A percentile compares a stretch with the other conserved stretches of the same genome.
Conservation (phyloP, 2,888 invertebrate genomes). For the Teleogryllus oceanicus region DNA sequence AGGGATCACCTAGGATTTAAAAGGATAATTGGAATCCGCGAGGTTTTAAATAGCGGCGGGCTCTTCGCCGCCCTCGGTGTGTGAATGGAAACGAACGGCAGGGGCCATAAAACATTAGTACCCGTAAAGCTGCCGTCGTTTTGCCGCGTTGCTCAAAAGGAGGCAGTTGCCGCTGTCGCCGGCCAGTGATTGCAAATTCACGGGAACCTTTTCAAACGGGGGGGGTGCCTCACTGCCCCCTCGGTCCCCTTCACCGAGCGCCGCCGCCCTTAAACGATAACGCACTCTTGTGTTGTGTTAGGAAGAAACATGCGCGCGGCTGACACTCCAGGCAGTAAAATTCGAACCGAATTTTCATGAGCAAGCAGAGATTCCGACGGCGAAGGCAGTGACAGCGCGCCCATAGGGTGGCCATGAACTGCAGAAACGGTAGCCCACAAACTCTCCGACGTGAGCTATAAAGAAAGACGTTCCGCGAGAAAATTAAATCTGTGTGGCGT, state of each 20-base stretch:
- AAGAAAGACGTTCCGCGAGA: background rate
- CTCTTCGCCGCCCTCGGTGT: background rate
- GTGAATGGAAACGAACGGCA: background rate
- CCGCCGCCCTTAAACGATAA: too few species aligned
- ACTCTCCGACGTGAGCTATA: background rate
- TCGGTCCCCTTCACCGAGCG: too few species aligned
- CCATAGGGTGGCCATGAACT: background rate
- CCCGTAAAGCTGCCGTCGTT: background rate
- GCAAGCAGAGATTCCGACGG: background rate
- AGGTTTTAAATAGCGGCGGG: background rate
- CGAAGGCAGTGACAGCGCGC: background rate
- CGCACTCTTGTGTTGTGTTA: background rate
- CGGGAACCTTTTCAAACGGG: too few species aligned
- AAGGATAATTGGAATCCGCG: background rate
- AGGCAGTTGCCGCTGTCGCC: too few species aligned
- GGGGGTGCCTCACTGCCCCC: too few species aligned
- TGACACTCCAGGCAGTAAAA: background rate
- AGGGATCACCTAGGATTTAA: conserved; percentile 5
- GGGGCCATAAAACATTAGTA: background rate
- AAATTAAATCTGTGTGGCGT: conserved; percentile 18
- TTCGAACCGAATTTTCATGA: background rate
- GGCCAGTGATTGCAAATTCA: too few species aligned
- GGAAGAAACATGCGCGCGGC: background rate
- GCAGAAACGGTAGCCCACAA: background rate
- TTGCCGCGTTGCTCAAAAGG: too few species aligned